Conservation (phyloP, 2,113 vertebrate species). For the Isichthys henryi region DNA sequence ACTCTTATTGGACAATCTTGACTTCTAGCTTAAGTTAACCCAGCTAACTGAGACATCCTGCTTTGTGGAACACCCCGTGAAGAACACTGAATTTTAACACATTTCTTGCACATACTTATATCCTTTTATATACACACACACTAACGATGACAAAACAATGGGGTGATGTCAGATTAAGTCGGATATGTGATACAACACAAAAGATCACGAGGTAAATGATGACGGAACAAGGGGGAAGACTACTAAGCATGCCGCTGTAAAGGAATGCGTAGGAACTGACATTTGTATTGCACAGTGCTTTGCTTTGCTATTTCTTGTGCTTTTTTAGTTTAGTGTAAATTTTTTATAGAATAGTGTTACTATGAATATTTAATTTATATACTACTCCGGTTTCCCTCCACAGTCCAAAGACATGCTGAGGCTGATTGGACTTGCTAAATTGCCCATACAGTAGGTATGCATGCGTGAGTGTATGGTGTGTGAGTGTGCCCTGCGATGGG, state of each 20-base stretch:
- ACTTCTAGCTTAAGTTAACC: too few species aligned
- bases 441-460: too few species aligned
- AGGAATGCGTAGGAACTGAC: neutral
- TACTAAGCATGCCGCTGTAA: neutral
- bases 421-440: too few species aligned
- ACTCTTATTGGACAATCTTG: too few species aligned
- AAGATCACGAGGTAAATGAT: neutral
- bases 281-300: neutral
- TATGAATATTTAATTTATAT: neutral
- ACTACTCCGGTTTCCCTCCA: too few species aligned
- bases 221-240: neutral
- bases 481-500: too few species aligned
- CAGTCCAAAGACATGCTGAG: too few species aligned
- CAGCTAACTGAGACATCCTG: too few species aligned
- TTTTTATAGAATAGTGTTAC: neutral
- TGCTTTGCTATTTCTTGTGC: neutral
- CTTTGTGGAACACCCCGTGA: neutral
- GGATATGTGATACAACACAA: neutral
- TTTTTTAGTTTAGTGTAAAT: neutral
- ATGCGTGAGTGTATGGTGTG: too few species aligned
- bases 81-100: neutral
- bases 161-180: neutral
- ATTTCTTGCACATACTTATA: neutral
- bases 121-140: neutral
- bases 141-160: neutral